Conservation (phyloP, 2,797 vertebrate species). For the Enteromius argenteus region DNA sequence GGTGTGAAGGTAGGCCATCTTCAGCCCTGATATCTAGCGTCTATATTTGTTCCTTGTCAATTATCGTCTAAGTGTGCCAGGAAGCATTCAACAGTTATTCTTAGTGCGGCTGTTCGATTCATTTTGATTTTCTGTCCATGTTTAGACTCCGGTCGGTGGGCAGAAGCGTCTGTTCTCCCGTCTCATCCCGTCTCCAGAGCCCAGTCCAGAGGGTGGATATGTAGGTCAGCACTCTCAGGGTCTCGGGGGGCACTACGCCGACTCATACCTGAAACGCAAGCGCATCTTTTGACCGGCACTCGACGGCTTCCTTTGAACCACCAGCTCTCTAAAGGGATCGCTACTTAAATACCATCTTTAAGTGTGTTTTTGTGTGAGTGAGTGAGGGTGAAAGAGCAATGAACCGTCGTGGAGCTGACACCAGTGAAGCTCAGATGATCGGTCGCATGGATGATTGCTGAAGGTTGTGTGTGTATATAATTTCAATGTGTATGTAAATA, state of each 20-base stretch:
- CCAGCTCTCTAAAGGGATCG: slow-evolving; percentile 49
- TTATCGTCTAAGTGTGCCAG: background rate
- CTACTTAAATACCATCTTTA: slow-evolving; percentile 19
- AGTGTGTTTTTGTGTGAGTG: slow-evolving; percentile 30
- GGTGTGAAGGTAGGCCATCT: slow-evolving; percentile 76
- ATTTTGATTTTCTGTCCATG: background rate
- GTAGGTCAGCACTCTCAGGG: slow-evolving; percentile 94
- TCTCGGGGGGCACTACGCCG: slow-evolving; percentile 91
- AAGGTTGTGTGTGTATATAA: slow-evolving; percentile 68
- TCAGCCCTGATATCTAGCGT: slow-evolving; percentile 1
- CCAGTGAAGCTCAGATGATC: slow-evolving; percentile 56
- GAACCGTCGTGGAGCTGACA: background rate
- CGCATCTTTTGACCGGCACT: slow-evolving; percentile 84
- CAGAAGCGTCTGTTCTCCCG: slow-evolving; percentile 90
- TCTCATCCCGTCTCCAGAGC: slow-evolving; percentile 90
- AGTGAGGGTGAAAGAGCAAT: background rate
- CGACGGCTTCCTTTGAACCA: slow-evolving; percentile 42
- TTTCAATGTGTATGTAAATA: slow-evolving; percentile 78
- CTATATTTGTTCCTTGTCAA: slow-evolving; percentile 5
- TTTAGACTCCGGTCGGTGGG: slow-evolving; percentile 87
- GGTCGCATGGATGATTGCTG: slow-evolving; percentile 64
- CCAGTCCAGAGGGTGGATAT: slow-evolving; percentile 90
- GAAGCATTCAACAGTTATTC: slow-evolving; percentile 9
- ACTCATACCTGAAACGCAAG: slow-evolving; percentile 94
- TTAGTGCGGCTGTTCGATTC: background rate